phyloP scores from a whole-genome alignment of 2,888 invertebrate species.

The Schizotus pectinicornis region DNA sequence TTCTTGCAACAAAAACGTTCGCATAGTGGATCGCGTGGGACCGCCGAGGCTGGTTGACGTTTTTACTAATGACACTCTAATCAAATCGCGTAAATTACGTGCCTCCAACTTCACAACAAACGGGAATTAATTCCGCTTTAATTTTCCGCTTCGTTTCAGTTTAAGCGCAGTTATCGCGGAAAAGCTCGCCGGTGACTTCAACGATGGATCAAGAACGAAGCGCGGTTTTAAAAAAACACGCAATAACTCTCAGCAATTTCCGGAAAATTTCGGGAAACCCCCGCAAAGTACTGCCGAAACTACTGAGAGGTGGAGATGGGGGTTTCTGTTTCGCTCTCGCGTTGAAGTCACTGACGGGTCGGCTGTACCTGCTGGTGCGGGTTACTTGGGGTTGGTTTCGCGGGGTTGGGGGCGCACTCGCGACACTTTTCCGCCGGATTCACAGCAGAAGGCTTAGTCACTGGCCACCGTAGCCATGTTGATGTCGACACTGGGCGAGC shows the following conservation, averaged over 20 bases:
- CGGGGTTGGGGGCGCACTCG: too few species aligned
- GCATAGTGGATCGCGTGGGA: too few species aligned
- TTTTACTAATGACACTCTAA: slow-evolving; percentile 7
- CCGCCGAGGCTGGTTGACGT: background rate
- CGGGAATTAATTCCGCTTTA: background rate
- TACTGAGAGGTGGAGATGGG: background rate
- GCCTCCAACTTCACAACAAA: too few species aligned
- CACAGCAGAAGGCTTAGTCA: slow-evolving; percentile 6
- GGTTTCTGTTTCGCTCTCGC: too few species aligned
- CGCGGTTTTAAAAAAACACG: too few species aligned
- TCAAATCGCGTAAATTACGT: background rate
- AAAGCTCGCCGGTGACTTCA: slow-evolving; percentile 1
- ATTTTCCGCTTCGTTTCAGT: slow-evolving; percentile 13
- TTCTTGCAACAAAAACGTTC: too few species aligned
- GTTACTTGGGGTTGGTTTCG: too few species aligned
- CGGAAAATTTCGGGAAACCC: background rate
- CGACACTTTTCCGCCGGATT: background rate
- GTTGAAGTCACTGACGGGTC: too few species aligned
- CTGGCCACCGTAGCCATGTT: slow-evolving; percentile 21
- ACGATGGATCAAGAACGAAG: background rate
- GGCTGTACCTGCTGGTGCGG: too few species aligned
- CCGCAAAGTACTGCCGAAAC: background rate
- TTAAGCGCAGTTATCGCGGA: background rate
- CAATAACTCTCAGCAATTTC: too few species aligned
- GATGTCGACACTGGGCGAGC: slow-evolving; percentile 16